Base-by-base conservation (phyloP, 1,140 invertebrate species). In the Grapholita molesta region DNA sequence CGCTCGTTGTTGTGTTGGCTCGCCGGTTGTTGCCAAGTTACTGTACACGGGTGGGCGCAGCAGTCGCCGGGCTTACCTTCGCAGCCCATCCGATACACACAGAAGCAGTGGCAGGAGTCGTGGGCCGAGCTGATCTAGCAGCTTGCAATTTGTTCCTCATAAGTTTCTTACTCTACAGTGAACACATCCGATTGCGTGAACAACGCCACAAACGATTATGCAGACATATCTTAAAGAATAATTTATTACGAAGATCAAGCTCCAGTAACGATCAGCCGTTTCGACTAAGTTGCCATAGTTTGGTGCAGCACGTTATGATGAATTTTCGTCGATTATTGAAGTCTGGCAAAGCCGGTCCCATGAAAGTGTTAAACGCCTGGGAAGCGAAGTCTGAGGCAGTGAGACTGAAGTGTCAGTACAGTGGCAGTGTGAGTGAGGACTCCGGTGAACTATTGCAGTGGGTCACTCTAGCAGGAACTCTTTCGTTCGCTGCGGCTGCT, bases 21-120 rank as follows among this genome's bases (percentile, higher is more conserved):
- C 92, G 94, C 57, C 93, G 94, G 35, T 86, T 96, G 11, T 88
- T 96, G 35, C 93, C 95, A 64, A 92, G 92, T 66, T 91, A 93
- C 67, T 92, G 90, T 74, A 93, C 93, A 68, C 93, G 93, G 77
- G 92, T 95, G 82, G 94, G 95, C 7, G 94, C 96, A 11, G 94
- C 95, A 64, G 93, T 97, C 15, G 95, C 98, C 0, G 97, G 98
- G 1, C 88, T 98, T 1, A 93, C 98, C 24, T 99, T 99, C 92
- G 97, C 98, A 38, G 95, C 97, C 0, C 99, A 99, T 93, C 99
- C 99, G 15, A 95, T 99, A 74, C 99, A 99, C 91, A 97, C 97
- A 28, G 98, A 99, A 92, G 97, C 98, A 0, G 98, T 99, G 6
- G 97, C 98, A 9, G 98, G 98, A n/a, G 95, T 99, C 55, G 98